phyloP scores from a whole-genome alignment of 2,113 vertebrate genomes.

The Neolamprologus sp. region DNA sequence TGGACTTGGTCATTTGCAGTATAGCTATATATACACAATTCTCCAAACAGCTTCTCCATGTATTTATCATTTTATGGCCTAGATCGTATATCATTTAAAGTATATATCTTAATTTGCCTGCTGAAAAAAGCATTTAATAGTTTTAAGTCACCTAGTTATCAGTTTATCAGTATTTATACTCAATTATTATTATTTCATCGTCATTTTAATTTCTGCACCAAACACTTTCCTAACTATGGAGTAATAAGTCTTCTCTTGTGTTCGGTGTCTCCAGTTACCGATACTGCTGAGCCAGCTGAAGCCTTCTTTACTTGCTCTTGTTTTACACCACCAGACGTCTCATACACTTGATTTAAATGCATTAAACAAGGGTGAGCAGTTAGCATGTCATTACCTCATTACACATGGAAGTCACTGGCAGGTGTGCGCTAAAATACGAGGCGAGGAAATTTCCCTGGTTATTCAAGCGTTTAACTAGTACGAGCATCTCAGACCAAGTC shows the following conservation, averaged over 20 bases:
- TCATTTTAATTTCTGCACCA: background rate
- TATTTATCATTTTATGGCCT: background rate
- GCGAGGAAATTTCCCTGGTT: background rate
- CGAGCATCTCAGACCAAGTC: conserved; percentile 5
- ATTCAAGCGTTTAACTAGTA: conserved; percentile 26
- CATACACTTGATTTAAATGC: background rate
- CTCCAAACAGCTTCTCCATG: background rate
- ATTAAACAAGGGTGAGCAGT: background rate
- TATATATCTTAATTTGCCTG: background rate
- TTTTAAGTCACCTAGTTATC: background rate
- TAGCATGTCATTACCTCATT: background rate
- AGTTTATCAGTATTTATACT: background rate
- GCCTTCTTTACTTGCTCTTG: background rate
- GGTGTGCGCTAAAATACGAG: background rate
- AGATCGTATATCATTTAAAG: background rate
- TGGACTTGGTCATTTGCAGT: background rate
- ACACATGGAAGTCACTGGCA: background rate
- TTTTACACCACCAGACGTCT: background rate
- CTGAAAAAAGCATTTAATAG: background rate
- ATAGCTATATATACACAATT: background rate
- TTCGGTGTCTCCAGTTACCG: background rate
- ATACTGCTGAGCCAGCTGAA: background rate
- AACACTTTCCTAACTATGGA: accelerated
- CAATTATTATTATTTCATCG: background rate
- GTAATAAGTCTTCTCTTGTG: too few relatives aligned